Base-by-base conservation (phyloP, 2,888 invertebrate species). In the Seira ritae region DNA sequence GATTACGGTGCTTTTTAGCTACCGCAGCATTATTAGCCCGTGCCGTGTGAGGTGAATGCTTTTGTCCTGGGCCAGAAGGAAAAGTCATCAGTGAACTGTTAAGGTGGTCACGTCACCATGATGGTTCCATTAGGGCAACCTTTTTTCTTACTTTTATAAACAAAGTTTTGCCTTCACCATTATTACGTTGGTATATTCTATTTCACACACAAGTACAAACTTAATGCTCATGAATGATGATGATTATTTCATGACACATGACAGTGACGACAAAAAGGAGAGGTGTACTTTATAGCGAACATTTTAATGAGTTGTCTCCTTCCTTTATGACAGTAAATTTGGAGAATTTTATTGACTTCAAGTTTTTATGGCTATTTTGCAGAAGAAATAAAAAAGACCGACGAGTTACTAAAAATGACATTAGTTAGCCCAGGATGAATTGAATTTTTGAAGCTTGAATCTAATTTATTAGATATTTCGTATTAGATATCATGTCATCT, bases 41-140 rank as follows among this genome's bases (percentile, higher is more conserved):
- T 81, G 80, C 80, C 80, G 55, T 50, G 31, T 31, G 2, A 8
- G 8, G 31, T 31, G 31, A 8, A 31, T 31, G 31, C 50, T 4
- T 2, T 19, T 55, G 66, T 20, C 67, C 67, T 75, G 74, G 74
- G 74, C 42, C 74, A 74, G 66, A 66, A 60, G 23, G 60, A 55
- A 31, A 31, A 31, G 31, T 65, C 72, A 24, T 55, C 23, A 69
- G 8, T 4, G 37, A n/a, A 50, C 46, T 42, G 55, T 31, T 46
- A 72, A 71, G 76, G 76, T 76, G 81, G 81, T 82, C 81, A 76
- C 72, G 81, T 82, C 81, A 82, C 67, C 10, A 31, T 81, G 81
- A 81, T 72, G 62, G 76, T 67, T 76, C 81, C 81, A 80, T 82
- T 76, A 82, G 24, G 62, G 69, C 60, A 60, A 50, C 60, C 65